Evolutionary conservation across 1,140 invertebrate species (phyloP).

Genomic region (Holcopasites calliopsidis): DNA sequence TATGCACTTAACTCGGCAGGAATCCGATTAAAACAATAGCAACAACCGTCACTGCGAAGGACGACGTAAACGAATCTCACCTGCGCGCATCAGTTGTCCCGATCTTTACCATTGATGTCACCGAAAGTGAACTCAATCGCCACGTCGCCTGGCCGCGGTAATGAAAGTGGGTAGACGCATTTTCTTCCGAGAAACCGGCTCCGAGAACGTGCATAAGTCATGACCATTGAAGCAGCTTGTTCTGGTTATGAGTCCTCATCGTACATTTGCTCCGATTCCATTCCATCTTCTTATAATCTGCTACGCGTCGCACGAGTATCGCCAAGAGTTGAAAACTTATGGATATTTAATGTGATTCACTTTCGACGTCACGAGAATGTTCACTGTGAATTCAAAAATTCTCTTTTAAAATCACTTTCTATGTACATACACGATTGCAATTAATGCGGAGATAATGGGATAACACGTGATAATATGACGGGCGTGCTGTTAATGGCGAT

Average conservation of each 20-base stretch:
- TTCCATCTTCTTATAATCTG: too few relatives aligned
- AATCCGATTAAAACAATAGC: conserved; percentile 20
- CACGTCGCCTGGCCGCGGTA: conserved; percentile 47
- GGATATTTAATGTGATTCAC: background rate
- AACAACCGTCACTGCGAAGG: conserved; percentile 1
- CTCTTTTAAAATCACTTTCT: too few relatives aligned
- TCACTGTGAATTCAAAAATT: background rate
- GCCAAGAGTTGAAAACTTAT: background rate
- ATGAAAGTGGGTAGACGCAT: conserved; percentile 63
- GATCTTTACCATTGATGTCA: conserved; percentile 68
- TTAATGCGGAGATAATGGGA: too few relatives aligned
- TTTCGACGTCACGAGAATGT: background rate
- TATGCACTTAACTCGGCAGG: background rate
- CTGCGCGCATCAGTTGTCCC: conserved; percentile 65
- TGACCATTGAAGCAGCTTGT: conserved; percentile 16
- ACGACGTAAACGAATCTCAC: conserved; percentile 47
- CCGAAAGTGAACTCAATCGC: conserved; percentile 59
- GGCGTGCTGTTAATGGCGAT: too few relatives aligned
- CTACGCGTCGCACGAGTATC: background rate
- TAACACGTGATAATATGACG: too few relatives aligned
- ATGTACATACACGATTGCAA: too few relatives aligned
- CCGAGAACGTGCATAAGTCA: conserved; percentile 1
- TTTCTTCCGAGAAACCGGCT: conserved; percentile 52
- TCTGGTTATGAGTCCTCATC: too few relatives aligned
- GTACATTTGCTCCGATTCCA: too few relatives aligned